Base-by-base conservation (phyloP, 2,888 invertebrate species). In the Netelia fuscicornis region DNA sequence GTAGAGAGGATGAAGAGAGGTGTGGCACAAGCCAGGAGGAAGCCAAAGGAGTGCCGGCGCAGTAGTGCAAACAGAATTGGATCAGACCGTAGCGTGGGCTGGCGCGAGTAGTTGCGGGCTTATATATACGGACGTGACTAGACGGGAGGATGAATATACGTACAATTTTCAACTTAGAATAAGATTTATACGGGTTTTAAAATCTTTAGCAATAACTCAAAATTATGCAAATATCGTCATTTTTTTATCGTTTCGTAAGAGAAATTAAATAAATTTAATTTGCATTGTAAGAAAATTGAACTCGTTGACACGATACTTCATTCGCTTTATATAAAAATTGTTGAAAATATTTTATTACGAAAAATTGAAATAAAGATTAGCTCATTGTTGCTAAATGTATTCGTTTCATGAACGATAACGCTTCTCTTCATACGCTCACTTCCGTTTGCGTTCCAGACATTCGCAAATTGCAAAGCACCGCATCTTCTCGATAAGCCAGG, bases 1-100 rank as follows among this genome's bases (percentile, higher is more conserved):
- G n/a, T 10, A 13, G n/a, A 56, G 6, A 72, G 60, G 37, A 23
- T 9, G 13, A 23, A 37, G 9, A 17, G 37, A 30, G 58, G 58
- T 25, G 44, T n/a, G 44, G 77, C 5, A 11, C 20, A 52, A 42
- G 65, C 13, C n/a, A 37, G 11, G 20, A 58, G 44, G 30, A 37
- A 23, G 23, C 67, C 68, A 68, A 68, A 60, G 58, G 52, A 71
- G 64, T 8, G 23, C 20, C 13, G 30, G 8, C 10, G 71, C 80
- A 80, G 83, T 79, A 74, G 74, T 70, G 78, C 78, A 74, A 83
- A 62, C 78, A 13, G 67, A 58, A 83, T 78, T 70, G 79, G 74
- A 79, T 79, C 56, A 64, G 70, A 79, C 74, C 54, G 20, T 67
- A 11, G 58, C 37, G 48, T 6, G n/a, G 25, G 48, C 52, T 13